Evolutionary conservation across 2,113 vertebrate genomes (phyloP), one percentile per base, ranked within the genome.

Genomic region (Pluvialis apricaria): DNA sequence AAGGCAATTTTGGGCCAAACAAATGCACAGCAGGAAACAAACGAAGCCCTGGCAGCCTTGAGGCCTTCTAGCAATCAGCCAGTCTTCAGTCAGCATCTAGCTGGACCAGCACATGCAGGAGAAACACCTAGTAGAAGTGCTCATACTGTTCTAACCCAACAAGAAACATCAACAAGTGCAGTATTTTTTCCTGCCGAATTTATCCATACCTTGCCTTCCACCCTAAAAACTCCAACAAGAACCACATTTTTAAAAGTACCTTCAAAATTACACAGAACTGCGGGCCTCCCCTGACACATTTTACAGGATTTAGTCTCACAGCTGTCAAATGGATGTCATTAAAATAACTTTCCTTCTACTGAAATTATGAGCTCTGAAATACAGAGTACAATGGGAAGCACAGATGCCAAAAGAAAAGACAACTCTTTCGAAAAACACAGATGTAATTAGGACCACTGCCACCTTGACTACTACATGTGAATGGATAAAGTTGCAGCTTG

Each of bases 1-100:
- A 94, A 92, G 45, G 26, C 34, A 87, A 47, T 82, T 91, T 76
- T 65, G 68, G 81, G 31, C 40, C 31, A 89, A 79, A 78, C 54
- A 89, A 90, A 91, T 31, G 20, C 65, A 72, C 6, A 70, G 86
- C 65, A 96, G 81, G 68, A 95, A 96, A 73, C n/a, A 85, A 91
- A 82, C 0, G 3, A 90, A 76, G 65, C 73, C 51, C 54, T 54
- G 38, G 45, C 13, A 90, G 69, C 69, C 70, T 80, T 45, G 54
- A 85, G 66, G 73, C 40, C 20, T 45, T 82, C 69, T 29, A 65
- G 51, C 73, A 66, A 19, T 9, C 57, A 96, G 79, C 12, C 66
- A 55, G 72, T 10, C 69, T 49, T 78, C 45, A 79, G 31, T 65
- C 54, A 94, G 49, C 40, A 32, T 54, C 55, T 8, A 66, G 38